Conservation (phyloP, 2,797 vertebrate genomes). For the Petrocephalus schoutedeni region DNA sequence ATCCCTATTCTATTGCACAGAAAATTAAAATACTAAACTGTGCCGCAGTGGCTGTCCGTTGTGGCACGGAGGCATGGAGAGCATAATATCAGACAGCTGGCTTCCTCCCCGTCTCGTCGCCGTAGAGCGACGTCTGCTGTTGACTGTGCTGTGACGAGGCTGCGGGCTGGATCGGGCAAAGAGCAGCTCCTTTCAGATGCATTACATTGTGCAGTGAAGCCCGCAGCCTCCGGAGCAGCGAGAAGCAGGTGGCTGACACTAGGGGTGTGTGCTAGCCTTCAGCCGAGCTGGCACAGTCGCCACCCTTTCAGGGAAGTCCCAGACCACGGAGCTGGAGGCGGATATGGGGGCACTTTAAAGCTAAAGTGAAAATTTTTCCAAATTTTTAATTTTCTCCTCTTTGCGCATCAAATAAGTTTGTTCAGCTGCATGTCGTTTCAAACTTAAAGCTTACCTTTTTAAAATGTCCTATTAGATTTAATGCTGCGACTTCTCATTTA, state of each 20-base stretch:
- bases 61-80: background rate
- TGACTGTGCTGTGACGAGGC: background rate
- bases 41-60: background rate
- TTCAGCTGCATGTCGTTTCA: background rate
- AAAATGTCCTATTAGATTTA: too few relatives aligned
- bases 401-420: background rate
- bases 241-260: conserved; percentile 6
- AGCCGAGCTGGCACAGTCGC: background rate
- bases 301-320: background rate
- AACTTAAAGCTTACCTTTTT: background rate
- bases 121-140: background rate
- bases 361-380: background rate
- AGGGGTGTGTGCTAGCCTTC: background rate
- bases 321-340: background rate
- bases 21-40: background rate
- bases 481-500: too few relatives aligned
- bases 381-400: background rate
- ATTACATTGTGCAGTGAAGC: conserved; percentile 1
- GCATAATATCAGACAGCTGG: background rate
- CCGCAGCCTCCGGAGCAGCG: background rate
- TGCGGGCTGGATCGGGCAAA: background rate
- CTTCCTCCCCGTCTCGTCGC: background rate
- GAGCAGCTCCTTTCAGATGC: background rate
- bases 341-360: background rate
- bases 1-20: background rate